Conservation (phyloP, 2,797 vertebrate species). For the Myripristis jacobus region DNA sequence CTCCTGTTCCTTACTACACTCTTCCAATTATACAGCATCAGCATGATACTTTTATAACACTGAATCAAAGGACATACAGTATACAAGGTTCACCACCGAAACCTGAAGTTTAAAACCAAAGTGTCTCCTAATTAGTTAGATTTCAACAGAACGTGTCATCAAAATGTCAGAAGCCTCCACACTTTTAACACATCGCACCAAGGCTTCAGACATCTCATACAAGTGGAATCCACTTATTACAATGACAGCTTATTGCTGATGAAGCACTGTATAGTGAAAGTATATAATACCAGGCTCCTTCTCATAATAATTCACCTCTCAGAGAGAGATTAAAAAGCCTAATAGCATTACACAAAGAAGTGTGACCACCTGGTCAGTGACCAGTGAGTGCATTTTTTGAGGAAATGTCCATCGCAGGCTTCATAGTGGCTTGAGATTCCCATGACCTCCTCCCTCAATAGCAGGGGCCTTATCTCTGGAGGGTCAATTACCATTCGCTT, state of each 20-base stretch:
- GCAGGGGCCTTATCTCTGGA: slow-evolving; percentile 89
- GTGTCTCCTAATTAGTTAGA: slow-evolving; percentile 71
- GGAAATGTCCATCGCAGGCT: slow-evolving; percentile 47
- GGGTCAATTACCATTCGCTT: slow-evolving; percentile 95
- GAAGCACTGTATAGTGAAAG: slow-evolving; percentile 41
- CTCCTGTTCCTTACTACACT: slow-evolving; percentile 3
- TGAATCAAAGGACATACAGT: slow-evolving; percentile 42
- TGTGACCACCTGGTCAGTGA: slow-evolving; percentile 43
- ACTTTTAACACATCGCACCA: slow-evolving; percentile 55
- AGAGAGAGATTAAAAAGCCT: slow-evolving; percentile 22
- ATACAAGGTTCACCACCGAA: slow-evolving; percentile 62
- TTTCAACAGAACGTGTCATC: slow-evolving; percentile 62
- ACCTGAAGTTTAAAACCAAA: slow-evolving; percentile 61
- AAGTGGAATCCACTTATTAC: slow-evolving; percentile 61
- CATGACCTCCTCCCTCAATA: slow-evolving; percentile 85
- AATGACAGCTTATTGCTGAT: slow-evolving; percentile 63
- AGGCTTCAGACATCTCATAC: slow-evolving; percentile 62
- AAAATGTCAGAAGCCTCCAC: slow-evolving; percentile 68
- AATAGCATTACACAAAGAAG: slow-evolving; percentile 20
- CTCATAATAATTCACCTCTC: slow-evolving; percentile 53
- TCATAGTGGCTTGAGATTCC: slow-evolving; percentile 66
- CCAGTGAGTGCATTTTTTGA: slow-evolving; percentile 35
- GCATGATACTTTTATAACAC: slow-evolving; percentile 32
- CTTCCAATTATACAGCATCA: slow-evolving; percentile 63
- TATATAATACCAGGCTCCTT: slow-evolving; percentile 34